phyloP scores from a whole-genome alignment of 1,140 invertebrate species.

The Tetraneura akinire region DNA sequence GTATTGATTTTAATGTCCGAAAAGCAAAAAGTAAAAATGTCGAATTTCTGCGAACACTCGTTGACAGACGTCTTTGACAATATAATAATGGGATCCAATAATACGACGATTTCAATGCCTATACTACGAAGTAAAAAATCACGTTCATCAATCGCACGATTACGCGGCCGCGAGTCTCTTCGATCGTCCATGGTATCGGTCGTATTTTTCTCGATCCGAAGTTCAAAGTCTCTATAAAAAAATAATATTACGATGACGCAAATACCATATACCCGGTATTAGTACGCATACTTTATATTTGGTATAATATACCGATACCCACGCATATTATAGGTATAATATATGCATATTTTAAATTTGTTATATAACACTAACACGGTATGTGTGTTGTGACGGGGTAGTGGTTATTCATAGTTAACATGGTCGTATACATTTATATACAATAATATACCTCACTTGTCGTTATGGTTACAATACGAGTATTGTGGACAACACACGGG shows the following conservation, averaged over 20 bases:
- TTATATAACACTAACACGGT: background rate
- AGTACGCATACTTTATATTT: too few relatives aligned
- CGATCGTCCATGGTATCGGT: too few relatives aligned
- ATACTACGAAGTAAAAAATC: too few relatives aligned
- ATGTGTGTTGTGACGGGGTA: background rate
- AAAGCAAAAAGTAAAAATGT: background rate
- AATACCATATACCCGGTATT: too few relatives aligned
- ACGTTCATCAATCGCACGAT: too few relatives aligned
- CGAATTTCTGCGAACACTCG: background rate
- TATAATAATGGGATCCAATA: too few relatives aligned
- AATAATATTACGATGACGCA: too few relatives aligned
- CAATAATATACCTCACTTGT: background rate
- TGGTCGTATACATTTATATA: background rate
- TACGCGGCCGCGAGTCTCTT: too few relatives aligned
- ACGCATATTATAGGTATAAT: background rate
- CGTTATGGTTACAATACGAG: conserved; percentile 24
- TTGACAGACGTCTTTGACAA: too few relatives aligned
- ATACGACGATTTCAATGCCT: too few relatives aligned
- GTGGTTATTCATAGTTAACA: background rate
- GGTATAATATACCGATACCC: background rate
- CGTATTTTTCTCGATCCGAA: too few relatives aligned
- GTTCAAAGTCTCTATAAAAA: too few relatives aligned
- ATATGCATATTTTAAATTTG: background rate
- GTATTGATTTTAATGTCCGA: conserved; percentile 3
- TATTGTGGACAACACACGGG: conserved; percentile 14